These are phyloP conservation scores for Otus scops DNA, from an alignment of 2,797 vertebrate species.

Conservation along the genomic window DNA sequence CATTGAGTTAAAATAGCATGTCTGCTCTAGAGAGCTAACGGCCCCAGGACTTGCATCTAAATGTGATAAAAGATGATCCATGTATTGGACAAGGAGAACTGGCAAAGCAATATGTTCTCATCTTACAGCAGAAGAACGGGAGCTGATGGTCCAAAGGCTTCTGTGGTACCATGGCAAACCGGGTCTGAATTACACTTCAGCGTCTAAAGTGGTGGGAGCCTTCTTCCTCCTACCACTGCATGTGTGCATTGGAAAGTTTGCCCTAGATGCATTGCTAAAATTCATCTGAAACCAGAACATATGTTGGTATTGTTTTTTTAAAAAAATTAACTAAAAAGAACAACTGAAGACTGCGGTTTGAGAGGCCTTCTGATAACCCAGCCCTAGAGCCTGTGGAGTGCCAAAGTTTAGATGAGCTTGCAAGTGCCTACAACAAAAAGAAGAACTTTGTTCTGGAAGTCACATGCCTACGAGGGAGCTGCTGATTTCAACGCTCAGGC, in stretches of 20 bases:
- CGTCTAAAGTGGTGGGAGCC: too few species aligned
- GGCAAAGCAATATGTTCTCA: not conserved
- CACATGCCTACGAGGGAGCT: not conserved
- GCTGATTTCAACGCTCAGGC: not conserved
- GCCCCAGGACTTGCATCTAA: not conserved
- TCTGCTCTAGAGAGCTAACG: not conserved
- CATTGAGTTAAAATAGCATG: not conserved
- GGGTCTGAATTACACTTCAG: not conserved
- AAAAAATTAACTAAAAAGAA: not conserved
- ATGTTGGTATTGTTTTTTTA: not conserved
- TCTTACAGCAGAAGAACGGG: not conserved
- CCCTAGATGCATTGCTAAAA: not conserved
- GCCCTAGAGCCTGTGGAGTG: not conserved
- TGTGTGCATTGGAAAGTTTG: not conserved
- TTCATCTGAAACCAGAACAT: not conserved
- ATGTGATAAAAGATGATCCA: not conserved
- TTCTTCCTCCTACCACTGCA: not conserved
- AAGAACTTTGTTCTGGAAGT: constrained; percentile 9
- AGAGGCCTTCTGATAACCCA: not conserved
- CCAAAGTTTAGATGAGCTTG: not conserved
- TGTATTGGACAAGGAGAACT: not conserved
- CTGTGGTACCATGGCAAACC: not conserved
- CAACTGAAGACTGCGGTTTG: not conserved
- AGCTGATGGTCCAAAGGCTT: not conserved
- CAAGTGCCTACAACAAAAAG: not conserved